Base-by-base conservation (phyloP, 2,113 vertebrate genomes). In the Stictonetta naevosa region DNA sequence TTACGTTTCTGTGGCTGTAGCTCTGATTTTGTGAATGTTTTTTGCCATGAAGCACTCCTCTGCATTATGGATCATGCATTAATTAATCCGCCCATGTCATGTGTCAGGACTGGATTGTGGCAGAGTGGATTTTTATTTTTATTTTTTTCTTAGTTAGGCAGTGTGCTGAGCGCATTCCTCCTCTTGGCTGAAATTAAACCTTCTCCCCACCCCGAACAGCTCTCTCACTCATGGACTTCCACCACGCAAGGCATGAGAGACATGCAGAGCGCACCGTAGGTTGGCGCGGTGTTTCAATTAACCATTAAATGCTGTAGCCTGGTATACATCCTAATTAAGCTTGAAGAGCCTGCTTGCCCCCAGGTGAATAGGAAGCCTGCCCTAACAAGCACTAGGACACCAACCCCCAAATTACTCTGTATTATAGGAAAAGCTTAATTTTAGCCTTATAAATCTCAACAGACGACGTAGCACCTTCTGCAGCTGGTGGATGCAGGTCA, bases 161-260 rank as follows among this genome's bases (percentile, higher is more conserved):
- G 15, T 8, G 11, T 80, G 85, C 75, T 71, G 50, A 80, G 60
- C 18, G 0, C 66, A 11, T 68, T 86, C 56, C 42, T 90, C 56
- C 52, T 85, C 94, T 85, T 60, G 34, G 34, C 86, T 93, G 90
- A 92, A 96, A 90, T 94, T 74, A 92, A 94, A 84, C 33, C 7
- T 46, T 46, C 28, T 95, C 29, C 55, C 56, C 48, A 50, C 75
- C 64, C 79, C 34, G 38, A 10, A 8, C 62, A 60, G 18, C 38
- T 38, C 79, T 93, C 68, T 75, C 79, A 78, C 56, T 71, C 85
- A 68, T 92, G 66, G 73, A 44, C 86, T 88, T 93, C 29, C 9
- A 53, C 52, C 34, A 34, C 6, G 6, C 0, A 0, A 87, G 74
- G 86, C 79, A 64, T 48, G 85, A 93, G 82, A 81, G 55, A 83